These are phyloP conservation scores for Nowickia ferox DNA, from an alignment of 2,888 invertebrate species.

Conservation along the genomic window DNA sequence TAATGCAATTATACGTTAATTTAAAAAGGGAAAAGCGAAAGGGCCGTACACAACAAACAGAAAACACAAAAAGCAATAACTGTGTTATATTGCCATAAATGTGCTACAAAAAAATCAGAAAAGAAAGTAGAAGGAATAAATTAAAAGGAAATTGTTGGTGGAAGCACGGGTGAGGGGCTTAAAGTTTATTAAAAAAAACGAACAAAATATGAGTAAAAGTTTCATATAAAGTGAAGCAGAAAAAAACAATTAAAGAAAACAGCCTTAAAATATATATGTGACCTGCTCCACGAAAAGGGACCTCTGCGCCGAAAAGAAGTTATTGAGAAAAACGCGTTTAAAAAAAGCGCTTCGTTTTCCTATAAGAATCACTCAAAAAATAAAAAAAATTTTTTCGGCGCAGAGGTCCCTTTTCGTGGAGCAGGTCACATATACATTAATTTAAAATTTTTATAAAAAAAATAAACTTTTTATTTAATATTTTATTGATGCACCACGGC, in stretches of 20 bases:
- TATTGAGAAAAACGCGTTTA: no score
- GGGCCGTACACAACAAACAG: not conserved
- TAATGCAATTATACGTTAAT: slow-evolving; percentile 53
- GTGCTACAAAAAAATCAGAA: slow-evolving; percentile 2
- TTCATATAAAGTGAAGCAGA: not conserved
- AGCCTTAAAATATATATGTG: not conserved
- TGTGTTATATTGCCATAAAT: slow-evolving; percentile 1
- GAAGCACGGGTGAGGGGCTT: not conserved
- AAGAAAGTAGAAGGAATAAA: not conserved
- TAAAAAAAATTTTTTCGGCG: no score
- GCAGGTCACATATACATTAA: no score
- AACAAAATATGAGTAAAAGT: not conserved
- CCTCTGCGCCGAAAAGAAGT: no score
- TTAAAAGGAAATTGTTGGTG: slow-evolving; percentile 1
- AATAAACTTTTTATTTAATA: not conserved
- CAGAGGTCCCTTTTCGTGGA: no score
- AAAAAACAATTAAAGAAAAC: not conserved
- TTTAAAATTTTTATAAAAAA: not conserved
- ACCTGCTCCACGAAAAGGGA: no score
- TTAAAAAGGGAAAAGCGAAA: not conserved
- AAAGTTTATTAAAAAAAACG: not conserved
- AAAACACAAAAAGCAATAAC: not conserved
- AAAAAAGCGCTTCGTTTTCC: no score
- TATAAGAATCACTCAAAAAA: no score
- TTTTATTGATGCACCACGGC: not conserved